Percentiles rank a stretch among this genome's conserved stretches.
These are phyloP conservation scores for Brachionus angularis DNA, from an alignment of 1,140 invertebrate species.

Conservation along the genomic window DNA sequence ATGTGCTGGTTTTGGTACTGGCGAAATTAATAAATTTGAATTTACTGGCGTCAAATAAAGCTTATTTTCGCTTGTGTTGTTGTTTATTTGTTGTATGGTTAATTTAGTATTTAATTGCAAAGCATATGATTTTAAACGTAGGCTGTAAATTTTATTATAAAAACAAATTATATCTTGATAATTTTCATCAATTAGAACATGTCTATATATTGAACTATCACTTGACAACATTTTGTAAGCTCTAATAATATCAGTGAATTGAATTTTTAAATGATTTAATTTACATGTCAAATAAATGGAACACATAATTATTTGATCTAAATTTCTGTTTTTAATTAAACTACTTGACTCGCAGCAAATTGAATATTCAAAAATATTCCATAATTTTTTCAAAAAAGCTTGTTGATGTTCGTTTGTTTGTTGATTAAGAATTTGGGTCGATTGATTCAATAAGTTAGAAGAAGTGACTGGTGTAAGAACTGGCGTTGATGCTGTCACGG, in stretches of 20 bases:
- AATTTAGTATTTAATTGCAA: not conserved
- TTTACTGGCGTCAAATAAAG: not conserved
- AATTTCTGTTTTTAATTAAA: conserved; percentile 11
- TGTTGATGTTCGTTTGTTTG: conserved; percentile 3
- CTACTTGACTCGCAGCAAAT: not conserved
- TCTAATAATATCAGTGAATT: conserved; percentile 15
- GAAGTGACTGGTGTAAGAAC: conserved; percentile 20
- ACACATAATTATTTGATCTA: conserved; percentile 33
- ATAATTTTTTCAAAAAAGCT: not conserved
- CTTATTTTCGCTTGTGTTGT: conserved; percentile 7
- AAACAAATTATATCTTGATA: not conserved
- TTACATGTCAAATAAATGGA: conserved; percentile 24
- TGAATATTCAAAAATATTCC: conserved; percentile 32
- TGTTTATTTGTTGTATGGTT: not conserved
- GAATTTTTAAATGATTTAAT: not conserved
- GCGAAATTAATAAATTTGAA: not conserved
- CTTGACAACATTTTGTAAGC: not conserved
- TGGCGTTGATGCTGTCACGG: conserved; percentile 28
- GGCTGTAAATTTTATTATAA: conserved; percentile 7
- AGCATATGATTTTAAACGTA: not conserved
- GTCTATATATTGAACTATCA: not conserved
- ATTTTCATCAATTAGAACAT: not conserved
- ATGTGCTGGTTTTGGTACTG: conserved; percentile 1
- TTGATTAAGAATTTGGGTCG: not conserved
- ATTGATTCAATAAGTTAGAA: too few relatives aligned